These are phyloP conservation scores for Macaria notata DNA, from an alignment of 2,888 invertebrate species.

Conservation along the genomic window DNA sequence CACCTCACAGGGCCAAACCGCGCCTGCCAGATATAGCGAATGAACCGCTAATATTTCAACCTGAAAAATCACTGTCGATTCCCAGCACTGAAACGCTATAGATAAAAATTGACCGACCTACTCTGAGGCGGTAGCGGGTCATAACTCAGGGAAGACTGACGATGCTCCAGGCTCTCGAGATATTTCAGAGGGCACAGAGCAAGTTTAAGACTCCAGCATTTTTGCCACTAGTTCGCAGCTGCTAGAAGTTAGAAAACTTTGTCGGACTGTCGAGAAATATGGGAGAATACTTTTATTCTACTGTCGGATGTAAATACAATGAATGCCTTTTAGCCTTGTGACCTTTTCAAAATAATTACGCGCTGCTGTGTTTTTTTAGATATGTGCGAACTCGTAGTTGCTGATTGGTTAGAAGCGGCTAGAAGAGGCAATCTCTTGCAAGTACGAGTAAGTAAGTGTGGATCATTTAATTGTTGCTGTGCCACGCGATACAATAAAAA, in stretches of 20 bases:
- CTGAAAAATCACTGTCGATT: conserved; percentile 69
- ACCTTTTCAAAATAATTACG: too few relatives aligned
- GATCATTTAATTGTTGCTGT: too few relatives aligned
- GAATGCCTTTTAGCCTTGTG: too few relatives aligned
- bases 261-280: conserved; percentile 15
- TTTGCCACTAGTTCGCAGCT: conserved; percentile 33
- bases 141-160: conserved; percentile 44
- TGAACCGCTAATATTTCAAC: conserved; percentile 66
- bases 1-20: conserved; percentile 19
- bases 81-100: conserved; percentile 60
- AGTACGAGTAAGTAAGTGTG: too few relatives aligned
- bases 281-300: conserved; percentile 1
- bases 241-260: conserved; percentile 28
- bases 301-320: background rate
- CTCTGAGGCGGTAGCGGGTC: conserved; percentile 37
- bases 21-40: conserved; percentile 55
- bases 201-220: conserved; percentile 28
- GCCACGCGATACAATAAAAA: too few relatives aligned
- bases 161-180: conserved; percentile 36
- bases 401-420: too few relatives aligned
- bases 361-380: too few relatives aligned
- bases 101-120: conserved; percentile 67
- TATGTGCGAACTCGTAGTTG: too few relatives aligned
- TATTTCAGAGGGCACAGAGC: conserved; percentile 34
- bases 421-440: too few relatives aligned